Evolutionary conservation across 2,888 invertebrate species (phyloP).

Genomic region (Agrochola lota): DNA sequence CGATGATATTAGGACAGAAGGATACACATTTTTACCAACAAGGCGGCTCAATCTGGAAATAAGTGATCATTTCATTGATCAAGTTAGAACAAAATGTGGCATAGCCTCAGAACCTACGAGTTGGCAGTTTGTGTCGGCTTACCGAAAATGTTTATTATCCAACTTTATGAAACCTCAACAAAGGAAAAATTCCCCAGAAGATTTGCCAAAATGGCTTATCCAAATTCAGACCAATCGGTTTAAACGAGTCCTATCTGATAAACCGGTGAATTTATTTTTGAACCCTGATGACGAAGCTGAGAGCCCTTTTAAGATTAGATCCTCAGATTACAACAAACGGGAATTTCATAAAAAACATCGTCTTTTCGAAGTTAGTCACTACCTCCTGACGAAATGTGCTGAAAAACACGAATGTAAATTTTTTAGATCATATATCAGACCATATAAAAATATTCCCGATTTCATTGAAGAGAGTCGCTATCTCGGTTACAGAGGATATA

Average conservation of each 20-base stretch:
- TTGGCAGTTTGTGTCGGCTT: conserved; percentile 29
- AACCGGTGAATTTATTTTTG: neutral
- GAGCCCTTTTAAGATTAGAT: neutral
- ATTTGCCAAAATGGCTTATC: conserved; percentile 22
- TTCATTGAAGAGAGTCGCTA: conserved; percentile 24
- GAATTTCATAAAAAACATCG: neutral
- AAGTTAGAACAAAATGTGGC: conserved; percentile 35
- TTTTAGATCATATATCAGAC: conserved; percentile 27
- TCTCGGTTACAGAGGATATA: conserved; percentile 21
- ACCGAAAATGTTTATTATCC: conserved; percentile 21
- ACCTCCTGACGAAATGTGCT: conserved; percentile 34
- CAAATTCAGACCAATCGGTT: conserved; percentile 6
- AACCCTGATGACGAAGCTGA: neutral
- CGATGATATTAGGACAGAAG: conserved; percentile 41
- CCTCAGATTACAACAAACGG: conserved; percentile 38
- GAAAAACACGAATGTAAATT: conserved; percentile 23
- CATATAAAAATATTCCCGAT: conserved; percentile 17
- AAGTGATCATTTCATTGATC: conserved; percentile 27
- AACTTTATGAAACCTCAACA: conserved; percentile 17
- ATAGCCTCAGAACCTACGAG: conserved; percentile 16
- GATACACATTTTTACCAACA: conserved; percentile 41
- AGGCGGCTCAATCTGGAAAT: conserved; percentile 32
- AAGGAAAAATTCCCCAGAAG: neutral
- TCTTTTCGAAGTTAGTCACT: conserved; percentile 35
- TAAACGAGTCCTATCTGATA: neutral